Conservation (phyloP, 2,797 vertebrate species). For the Schizopygopsis pylzovi region DNA sequence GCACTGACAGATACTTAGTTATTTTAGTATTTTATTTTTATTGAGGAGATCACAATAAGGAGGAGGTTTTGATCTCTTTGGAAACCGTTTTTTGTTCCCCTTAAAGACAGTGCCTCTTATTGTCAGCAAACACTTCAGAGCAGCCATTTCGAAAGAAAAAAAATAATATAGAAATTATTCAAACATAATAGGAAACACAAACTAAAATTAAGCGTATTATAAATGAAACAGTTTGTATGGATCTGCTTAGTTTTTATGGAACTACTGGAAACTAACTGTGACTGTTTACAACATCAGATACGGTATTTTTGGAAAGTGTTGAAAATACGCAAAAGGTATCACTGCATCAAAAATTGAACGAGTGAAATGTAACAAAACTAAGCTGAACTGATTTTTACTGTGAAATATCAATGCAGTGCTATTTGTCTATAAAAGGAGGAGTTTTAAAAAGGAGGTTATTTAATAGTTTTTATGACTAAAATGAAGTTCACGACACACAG, state of each 20-base stretch:
- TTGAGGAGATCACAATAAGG: constrained; percentile 3
- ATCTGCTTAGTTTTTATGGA: constrained; percentile 7
- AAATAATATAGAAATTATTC: constrained; percentile 1
- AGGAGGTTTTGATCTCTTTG: constrained; percentile 43
- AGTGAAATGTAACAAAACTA: constrained; percentile 28
- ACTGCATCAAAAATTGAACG: not conserved
- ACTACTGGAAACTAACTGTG: constrained; percentile 27
- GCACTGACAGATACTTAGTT: constrained; percentile 35
- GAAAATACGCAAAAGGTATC: not conserved
- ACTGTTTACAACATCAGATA: constrained; percentile 44
- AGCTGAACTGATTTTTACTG: constrained; percentile 42
- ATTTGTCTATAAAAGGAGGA: constrained; percentile 3
- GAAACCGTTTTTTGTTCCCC: constrained; percentile 68
- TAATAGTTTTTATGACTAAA: constrained; percentile 37
- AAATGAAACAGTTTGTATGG: constrained; percentile 2
- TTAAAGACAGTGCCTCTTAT: constrained; percentile 74
- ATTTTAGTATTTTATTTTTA: constrained; percentile 60
- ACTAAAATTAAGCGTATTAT: constrained; percentile 4
- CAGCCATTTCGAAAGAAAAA: constrained; percentile 4
- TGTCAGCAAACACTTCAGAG: constrained; percentile 66
- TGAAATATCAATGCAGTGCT: constrained; percentile 40
- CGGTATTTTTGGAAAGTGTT: constrained; percentile 36
- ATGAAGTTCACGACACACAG: constrained; percentile 52
- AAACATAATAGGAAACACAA: not conserved
- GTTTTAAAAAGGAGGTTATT: constrained; percentile 9